These are phyloP conservation scores for Gymnoscopelus braueri DNA, from an alignment of 2,797 vertebrate genomes.

Conservation along the genomic window DNA sequence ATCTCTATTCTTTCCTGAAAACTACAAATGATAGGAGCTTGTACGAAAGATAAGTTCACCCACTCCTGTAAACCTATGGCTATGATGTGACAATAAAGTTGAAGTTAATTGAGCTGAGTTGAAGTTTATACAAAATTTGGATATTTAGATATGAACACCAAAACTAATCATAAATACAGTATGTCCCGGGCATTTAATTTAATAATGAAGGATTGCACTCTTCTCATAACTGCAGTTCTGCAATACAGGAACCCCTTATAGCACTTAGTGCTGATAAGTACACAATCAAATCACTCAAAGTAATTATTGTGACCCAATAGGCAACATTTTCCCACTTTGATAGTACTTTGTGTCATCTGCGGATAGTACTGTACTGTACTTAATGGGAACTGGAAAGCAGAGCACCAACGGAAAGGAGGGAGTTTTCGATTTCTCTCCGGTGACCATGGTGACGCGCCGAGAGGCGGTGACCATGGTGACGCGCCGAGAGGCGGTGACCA, in stretches of 20 bases:
- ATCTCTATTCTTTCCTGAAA: too few relatives aligned
- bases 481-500: background rate
- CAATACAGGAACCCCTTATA: constrained; percentile 4
- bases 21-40: too few relatives aligned
- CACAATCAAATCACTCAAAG: constrained; percentile 13
- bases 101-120: too few relatives aligned
- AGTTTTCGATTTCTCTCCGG: background rate
- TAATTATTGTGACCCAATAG: too few relatives aligned
- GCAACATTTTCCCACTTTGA: constrained; percentile 1
- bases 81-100: too few relatives aligned
- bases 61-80: too few relatives aligned
- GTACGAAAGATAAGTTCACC: too few relatives aligned
- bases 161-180: background rate
- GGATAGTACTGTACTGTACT: background rate
- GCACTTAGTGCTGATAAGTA: constrained; percentile 13
- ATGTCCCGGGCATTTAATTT: background rate
- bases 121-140: too few relatives aligned
- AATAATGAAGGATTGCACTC: background rate
- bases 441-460: too few relatives aligned
- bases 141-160: too few relatives aligned
- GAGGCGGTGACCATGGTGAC: background rate
- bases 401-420: constrained; percentile 32
- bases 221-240: constrained; percentile 8
- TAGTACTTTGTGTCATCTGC: background rate
- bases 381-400: constrained; percentile 5